Base-by-base conservation (phyloP, 2,888 invertebrate species). In the Fragum whitleyi region DNA sequence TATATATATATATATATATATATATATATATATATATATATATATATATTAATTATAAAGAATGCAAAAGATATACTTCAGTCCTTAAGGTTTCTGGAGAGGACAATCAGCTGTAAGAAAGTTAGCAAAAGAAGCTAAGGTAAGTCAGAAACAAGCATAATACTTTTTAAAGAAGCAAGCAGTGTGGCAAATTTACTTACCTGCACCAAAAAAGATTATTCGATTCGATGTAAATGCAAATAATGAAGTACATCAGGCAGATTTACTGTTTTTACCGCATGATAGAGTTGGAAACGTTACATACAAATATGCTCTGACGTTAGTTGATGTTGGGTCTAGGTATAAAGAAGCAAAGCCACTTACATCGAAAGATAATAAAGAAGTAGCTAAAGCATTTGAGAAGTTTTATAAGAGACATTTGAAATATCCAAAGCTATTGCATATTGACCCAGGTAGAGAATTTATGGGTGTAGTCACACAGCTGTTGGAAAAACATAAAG, bases 291-390 rank as follows among this genome's bases (percentile, higher is more conserved):
- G 16, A 61, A 53, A 59, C 53, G 74, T 77, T 71, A 82, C 74
- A 39, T 83, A 83, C 67, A 85, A 85, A 65, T 86, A 83, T 62
- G 84, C 26, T 79, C 79, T 14, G 55, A 72, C 81, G n/a, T n/a
- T n/a, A n/a, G n/a, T n/a, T n/a, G n/a, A n/a, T n/a, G n/a, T n/a
- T n/a, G n/a, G n/a, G n/a, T n/a, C n/a, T n/a, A n/a, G n/a, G n/a
- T n/a, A n/a, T n/a, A n/a, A n/a, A n/a, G n/a, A n/a, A n/a, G n/a
- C 86, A 59, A 82, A 86, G 39, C 85, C 86, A 19, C 51, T 86
- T 7, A 75, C 79, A 16, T 68, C 78, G 7, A 85, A 85, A 73
- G 75, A 76, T 19, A 68, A 73, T 51, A 71, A 59, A 69, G 82
- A 83, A 77, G n/a, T n/a, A n/a, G n/a, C n/a, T n/a, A n/a, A n/a